A percentile compares a stretch with the other conserved stretches of the same genome.
Evolutionary conservation across 2,113 vertebrate species (phyloP).

Genomic region (Chitala chitala): DNA sequence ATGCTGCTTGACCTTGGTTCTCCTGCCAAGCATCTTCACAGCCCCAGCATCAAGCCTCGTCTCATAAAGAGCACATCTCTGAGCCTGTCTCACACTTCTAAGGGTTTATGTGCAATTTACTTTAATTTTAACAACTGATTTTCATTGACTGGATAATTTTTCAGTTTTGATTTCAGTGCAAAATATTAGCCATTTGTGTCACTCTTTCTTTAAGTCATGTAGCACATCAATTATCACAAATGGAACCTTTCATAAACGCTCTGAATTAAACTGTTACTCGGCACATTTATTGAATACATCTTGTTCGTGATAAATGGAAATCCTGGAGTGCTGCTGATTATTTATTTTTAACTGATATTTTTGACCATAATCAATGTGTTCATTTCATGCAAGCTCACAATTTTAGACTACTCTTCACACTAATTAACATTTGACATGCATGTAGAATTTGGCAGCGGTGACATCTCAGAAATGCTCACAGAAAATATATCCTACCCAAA

Average conservation of each 20-base stretch:
- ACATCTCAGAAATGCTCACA: background rate
- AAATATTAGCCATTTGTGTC: background rate
- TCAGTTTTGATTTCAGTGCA: background rate
- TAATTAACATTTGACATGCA: background rate
- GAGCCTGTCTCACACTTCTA: conserved; percentile 3
- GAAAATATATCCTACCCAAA: conserved; percentile 68
- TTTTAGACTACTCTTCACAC: background rate
- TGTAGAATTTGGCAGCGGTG: background rate
- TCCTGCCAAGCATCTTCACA: background rate
- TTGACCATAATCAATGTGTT: no score
- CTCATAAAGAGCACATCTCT: background rate
- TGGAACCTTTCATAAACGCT: background rate
- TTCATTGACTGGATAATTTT: conserved; percentile 9
- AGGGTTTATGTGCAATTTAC: background rate
- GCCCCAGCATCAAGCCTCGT: no score
- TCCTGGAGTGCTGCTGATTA: no score
- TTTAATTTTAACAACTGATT: background rate
- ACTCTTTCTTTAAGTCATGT: background rate
- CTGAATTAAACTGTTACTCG: background rate
- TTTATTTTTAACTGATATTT: no score
- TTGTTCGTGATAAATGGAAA: no score
- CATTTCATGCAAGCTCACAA: no score
- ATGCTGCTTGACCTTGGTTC: no score
- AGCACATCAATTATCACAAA: no score
- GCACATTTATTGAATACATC: background rate